A percentile compares a stretch with the other conserved stretches of the same genome.
Conservation (phyloP, 2,797 vertebrate genomes). For the Dallia pectoralis region DNA sequence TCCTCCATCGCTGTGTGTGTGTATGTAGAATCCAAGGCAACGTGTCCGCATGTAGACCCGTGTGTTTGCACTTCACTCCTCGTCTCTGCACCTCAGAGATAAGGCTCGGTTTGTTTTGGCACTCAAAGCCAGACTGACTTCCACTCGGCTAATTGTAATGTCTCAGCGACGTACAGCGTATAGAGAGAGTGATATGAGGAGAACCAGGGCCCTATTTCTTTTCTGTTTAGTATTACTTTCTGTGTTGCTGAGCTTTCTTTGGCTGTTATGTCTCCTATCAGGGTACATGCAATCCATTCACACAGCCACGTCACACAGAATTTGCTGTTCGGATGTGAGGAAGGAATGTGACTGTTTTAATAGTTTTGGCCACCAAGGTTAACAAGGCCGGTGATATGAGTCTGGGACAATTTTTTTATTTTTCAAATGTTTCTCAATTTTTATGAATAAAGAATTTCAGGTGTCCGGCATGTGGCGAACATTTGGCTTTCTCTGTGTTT, state of each 20-base stretch:
- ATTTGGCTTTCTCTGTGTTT: not conserved
- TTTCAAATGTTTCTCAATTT: not conserved
- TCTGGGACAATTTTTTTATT: not conserved
- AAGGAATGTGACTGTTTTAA: slow-evolving; percentile 35
- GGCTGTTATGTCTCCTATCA: slow-evolving; percentile 29
- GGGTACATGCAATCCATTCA: slow-evolving; percentile 4
- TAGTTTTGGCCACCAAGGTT: slow-evolving; percentile 10
- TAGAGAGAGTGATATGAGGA: slow-evolving; percentile 23
- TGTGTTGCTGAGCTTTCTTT: slow-evolving; percentile 22
- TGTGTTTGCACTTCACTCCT: slow-evolving; percentile 19
- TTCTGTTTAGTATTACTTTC: slow-evolving; percentile 16
- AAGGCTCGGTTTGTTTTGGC: slow-evolving; percentile 60
- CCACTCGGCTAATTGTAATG: slow-evolving; percentile 44
- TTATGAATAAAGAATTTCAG: slow-evolving; percentile 1
- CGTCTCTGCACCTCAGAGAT: slow-evolving; percentile 63
- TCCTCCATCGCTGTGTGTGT: slow-evolving; percentile 55
- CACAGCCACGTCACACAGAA: not conserved
- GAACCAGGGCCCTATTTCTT: slow-evolving; percentile 23
- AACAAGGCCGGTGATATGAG: slow-evolving; percentile 12
- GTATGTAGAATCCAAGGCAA: slow-evolving; percentile 1
- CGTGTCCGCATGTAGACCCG: no score
- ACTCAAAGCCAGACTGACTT: slow-evolving; percentile 43
- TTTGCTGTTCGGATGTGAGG: slow-evolving; percentile 22
- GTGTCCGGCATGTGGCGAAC: not conserved
- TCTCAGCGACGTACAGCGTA: slow-evolving; percentile 37